Evolutionary conservation across 2,888 invertebrate species (phyloP), one percentile per base, ranked within the genome.

Genomic region (Oegoconia quadripuncta): DNA sequence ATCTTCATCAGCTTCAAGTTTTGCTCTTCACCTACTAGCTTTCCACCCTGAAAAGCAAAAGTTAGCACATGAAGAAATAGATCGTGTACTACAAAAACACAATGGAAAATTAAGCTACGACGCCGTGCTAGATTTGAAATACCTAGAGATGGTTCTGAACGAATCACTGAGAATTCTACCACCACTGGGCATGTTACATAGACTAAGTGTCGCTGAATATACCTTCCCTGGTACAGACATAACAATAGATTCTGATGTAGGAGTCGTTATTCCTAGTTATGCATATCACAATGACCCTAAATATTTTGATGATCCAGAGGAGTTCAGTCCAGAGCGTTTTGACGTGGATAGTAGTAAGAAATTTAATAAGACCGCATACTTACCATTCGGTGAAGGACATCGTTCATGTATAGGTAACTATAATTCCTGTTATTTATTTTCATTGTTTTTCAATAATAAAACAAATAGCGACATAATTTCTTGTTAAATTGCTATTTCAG

Each of bases 51-150:
- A 59, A 2, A 33, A 59, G 3, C 68, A 68, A 33, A 42, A 47
- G n/a, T 55, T 34, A 31, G 34, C 57, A 3, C 46, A 52, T 16
- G 39, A 52, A 27, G 66, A 68, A 42, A 48, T 67, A n/a, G 58
- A 48, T 12, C 7, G 11, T 11, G 42, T 48, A 1, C 16, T 48
- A 18, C 8, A 20, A 1, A 44, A 37, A 25, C 32, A 48, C 13
- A 26, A 37, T 16, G 36, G 37, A 23, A 33, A 22, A 20, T 13
- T 48, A 9, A 40, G 40, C 12, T 48, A 36, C 26, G 42, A 48
- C 6, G 42, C 48, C 5, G 25, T 48, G 27, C 39, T 34, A 18
- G 39, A 44, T 23, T 41, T 39, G 45, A 30, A 27, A 13, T 27
- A 27, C 14, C 12, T 15, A 18, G 26, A 7, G 46, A 48, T 18